Conservation (phyloP, 2,888 invertebrate genomes). For the Chrysodeixis includens region DNA sequence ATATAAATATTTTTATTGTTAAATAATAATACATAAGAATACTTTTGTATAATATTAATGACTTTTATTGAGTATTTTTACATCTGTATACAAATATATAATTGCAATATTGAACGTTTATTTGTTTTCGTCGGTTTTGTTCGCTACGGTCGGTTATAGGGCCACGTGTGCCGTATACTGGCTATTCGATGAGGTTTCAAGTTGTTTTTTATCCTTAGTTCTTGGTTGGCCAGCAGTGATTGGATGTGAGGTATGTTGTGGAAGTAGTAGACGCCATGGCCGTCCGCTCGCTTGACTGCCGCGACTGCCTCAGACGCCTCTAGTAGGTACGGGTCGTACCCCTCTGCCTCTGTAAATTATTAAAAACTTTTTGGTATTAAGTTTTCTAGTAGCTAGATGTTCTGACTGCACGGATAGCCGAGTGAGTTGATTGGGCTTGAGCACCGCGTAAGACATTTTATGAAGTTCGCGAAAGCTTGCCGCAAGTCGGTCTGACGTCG, state of each 20-base stretch:
- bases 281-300: slow-evolving; percentile 87
- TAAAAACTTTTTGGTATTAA: too few relatives aligned
- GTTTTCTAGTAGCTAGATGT: too few relatives aligned
- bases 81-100: slow-evolving; percentile 61
- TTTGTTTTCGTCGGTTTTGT: slow-evolving; percentile 54
- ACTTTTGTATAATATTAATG: slow-evolving; percentile 61
- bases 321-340: slow-evolving; percentile 89
- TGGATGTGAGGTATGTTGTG: slow-evolving; percentile 91
- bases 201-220: slow-evolving; percentile 89
- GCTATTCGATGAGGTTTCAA: slow-evolving; percentile 89
- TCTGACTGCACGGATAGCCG: too few relatives aligned
- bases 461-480: too few relatives aligned
- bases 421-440: too few relatives aligned
- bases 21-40: slow-evolving; percentile 37
- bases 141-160: slow-evolving; percentile 86
- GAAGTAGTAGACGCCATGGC: slow-evolving; percentile 90
- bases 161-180: slow-evolving; percentile 90
- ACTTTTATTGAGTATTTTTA: slow-evolving; percentile 64
- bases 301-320: slow-evolving; percentile 89
- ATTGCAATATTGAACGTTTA: slow-evolving; percentile 53
- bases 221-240: slow-evolving; percentile 90
- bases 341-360: slow-evolving; percentile 64
- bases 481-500: too few relatives aligned
- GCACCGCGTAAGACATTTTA: too few relatives aligned
- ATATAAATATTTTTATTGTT: neutral